Evolutionary conservation across 1,140 invertebrate genomes (phyloP).

Genomic region (Drosophila athabasca): DNA sequence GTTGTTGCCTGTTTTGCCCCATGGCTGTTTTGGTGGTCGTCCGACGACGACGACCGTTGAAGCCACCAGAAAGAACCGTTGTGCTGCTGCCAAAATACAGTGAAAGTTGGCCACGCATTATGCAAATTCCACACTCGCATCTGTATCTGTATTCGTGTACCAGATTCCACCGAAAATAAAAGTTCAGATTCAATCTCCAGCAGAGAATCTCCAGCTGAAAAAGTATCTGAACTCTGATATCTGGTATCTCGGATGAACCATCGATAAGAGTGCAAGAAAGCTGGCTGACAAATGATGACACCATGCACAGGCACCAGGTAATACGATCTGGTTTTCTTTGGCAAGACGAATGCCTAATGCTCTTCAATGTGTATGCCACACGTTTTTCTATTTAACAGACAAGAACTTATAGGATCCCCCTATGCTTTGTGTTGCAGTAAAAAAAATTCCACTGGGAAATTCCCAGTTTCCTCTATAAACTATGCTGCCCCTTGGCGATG

Average conservation of each 20-base stretch:
- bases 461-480: neutral
- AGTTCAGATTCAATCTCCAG: slow-evolving; percentile 53
- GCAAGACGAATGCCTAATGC: slow-evolving; percentile 10
- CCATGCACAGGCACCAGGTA: slow-evolving; percentile 9
- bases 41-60: neutral
- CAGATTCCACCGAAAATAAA: slow-evolving; percentile 66
- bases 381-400: neutral
- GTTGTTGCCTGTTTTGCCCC: slow-evolving; percentile 33
- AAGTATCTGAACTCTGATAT: slow-evolving; percentile 45
- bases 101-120: slow-evolving; percentile 73
- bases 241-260: slow-evolving; percentile 36
- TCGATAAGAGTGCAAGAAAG: slow-evolving; percentile 48
- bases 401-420: too few relatives aligned
- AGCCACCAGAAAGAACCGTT: slow-evolving; percentile 65
- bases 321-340: neutral
- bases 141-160: slow-evolving; percentile 26
- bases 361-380: neutral
- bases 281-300: slow-evolving; percentile 53
- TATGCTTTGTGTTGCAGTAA: too few relatives aligned
- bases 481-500: neutral
- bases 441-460: too few relatives aligned
- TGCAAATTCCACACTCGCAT: slow-evolving; percentile 65
- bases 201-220: slow-evolving; percentile 42
- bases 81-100: slow-evolving; percentile 72
- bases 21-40: slow-evolving; percentile 46